These are phyloP conservation scores for Coregonus clupeaformis DNA, from an alignment of 2,113 vertebrate genomes.

Conservation along the genomic window DNA sequence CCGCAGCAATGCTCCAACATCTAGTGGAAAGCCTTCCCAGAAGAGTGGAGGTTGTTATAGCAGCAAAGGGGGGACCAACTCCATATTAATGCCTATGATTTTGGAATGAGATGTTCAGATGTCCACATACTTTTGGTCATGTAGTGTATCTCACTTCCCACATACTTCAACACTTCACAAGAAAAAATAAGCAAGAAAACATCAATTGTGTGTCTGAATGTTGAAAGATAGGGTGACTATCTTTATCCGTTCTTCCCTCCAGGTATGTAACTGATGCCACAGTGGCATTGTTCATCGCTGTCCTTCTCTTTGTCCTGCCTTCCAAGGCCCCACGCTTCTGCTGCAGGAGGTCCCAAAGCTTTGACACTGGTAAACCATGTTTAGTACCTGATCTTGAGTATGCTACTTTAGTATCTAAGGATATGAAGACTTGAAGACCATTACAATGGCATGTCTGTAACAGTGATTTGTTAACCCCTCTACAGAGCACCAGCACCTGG, in stretches of 20 bases:
- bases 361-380: slow-evolving; percentile 62
- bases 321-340: slow-evolving; percentile 79
- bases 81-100: too few relatives aligned
- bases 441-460: not conserved
- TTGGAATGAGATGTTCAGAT: too few relatives aligned
- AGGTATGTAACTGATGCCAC: slow-evolving; percentile 90
- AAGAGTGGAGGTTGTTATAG: too few relatives aligned
- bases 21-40: too few relatives aligned
- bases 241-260: not conserved
- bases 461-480: not conserved
- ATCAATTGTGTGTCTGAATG: not conserved
- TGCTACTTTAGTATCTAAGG: not conserved
- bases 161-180: too few relatives aligned
- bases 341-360: slow-evolving; percentile 51
- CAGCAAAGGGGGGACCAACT: too few relatives aligned
- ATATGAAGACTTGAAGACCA: not conserved
- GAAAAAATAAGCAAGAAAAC: too few relatives aligned
- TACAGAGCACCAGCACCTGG: slow-evolving; percentile 44
- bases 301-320: slow-evolving; percentile 88
- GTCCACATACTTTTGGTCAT: too few relatives aligned
- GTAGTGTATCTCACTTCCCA: too few relatives aligned
- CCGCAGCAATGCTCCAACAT: too few relatives aligned
- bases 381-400: not conserved
- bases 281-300: slow-evolving; percentile 80
- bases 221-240: not conserved